These are phyloP conservation scores for Colletes gigas DNA, from an alignment of 1,140 invertebrate species.

Conservation along the genomic window DNA sequence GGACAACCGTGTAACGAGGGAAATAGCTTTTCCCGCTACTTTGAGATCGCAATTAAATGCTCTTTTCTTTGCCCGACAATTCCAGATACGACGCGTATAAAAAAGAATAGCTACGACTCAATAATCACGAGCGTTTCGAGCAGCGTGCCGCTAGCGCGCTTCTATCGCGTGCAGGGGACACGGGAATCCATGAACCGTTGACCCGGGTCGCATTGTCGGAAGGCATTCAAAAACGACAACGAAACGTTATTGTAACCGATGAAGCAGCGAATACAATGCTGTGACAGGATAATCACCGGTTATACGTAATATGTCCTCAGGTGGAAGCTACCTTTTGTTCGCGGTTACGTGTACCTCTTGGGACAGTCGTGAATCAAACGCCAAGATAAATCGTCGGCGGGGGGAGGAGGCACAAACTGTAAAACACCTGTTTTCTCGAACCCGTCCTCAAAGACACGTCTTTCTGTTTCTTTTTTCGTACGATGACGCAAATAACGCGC, in stretches of 20 bases:
- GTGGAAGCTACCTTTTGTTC: slow-evolving; percentile 25
- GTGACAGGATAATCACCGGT: slow-evolving; percentile 14
- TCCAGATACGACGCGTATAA: not conserved
- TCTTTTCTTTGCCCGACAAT: not conserved
- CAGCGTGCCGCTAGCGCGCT: not conserved
- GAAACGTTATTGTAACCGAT: slow-evolving; percentile 22
- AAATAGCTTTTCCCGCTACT: too few species aligned
- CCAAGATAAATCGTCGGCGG: not conserved
- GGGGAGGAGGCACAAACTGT: not conserved
- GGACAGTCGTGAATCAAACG: slow-evolving; percentile 1
- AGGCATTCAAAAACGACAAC: not conserved
- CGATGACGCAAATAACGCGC: not conserved
- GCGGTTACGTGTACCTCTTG: slow-evolving; percentile 13
- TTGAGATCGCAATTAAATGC: too few species aligned
- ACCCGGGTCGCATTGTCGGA: not conserved
- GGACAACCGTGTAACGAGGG: too few species aligned
- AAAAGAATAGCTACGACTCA: not conserved
- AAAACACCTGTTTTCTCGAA: not conserved
- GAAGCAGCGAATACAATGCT: slow-evolving; percentile 6
- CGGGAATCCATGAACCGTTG: not conserved
- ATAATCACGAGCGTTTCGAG: not conserved
- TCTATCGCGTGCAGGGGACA: not conserved
- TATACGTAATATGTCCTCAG: slow-evolving; percentile 20
- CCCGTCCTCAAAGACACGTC: not conserved
- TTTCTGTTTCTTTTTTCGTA: not conserved